These are phyloP conservation scores for Mesitornis unicolor DNA, from an alignment of 2,113 vertebrate genomes.

Conservation along the genomic window DNA sequence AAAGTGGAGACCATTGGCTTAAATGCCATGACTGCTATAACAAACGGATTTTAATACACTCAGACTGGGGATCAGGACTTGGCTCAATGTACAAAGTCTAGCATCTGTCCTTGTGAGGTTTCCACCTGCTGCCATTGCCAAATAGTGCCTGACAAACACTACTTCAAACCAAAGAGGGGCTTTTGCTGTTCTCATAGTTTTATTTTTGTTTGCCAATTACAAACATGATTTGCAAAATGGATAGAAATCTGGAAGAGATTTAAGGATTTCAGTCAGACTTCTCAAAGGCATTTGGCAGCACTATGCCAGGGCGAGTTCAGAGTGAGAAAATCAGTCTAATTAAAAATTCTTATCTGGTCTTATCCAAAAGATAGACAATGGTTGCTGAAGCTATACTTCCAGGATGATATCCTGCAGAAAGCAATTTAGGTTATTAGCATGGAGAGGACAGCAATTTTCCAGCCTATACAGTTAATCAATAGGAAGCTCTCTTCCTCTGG, in stretches of 20 bases:
- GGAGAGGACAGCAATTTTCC: neutral
- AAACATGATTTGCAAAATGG: neutral
- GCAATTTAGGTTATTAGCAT: neutral
- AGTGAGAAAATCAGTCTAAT: neutral
- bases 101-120: neutral
- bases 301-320: neutral
- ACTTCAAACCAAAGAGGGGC: neutral
- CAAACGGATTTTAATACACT: neutral
- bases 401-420: neutral
- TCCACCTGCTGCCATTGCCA: neutral
- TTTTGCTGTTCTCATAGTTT: neutral
- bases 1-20: neutral
- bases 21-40: neutral
- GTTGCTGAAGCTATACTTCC: neutral
- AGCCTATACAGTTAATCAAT: neutral
- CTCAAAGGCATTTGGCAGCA: neutral
- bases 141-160: neutral
- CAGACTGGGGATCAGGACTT: neutral
- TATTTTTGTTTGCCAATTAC: neutral
- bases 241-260: neutral
- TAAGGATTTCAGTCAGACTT: neutral
- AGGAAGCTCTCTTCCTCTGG: neutral
- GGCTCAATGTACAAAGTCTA: neutral
- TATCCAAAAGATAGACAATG: neutral
- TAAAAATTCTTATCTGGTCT: neutral